Conservation (phyloP, 2,888 invertebrate genomes). For the Drosophila diplacantha region DNA sequence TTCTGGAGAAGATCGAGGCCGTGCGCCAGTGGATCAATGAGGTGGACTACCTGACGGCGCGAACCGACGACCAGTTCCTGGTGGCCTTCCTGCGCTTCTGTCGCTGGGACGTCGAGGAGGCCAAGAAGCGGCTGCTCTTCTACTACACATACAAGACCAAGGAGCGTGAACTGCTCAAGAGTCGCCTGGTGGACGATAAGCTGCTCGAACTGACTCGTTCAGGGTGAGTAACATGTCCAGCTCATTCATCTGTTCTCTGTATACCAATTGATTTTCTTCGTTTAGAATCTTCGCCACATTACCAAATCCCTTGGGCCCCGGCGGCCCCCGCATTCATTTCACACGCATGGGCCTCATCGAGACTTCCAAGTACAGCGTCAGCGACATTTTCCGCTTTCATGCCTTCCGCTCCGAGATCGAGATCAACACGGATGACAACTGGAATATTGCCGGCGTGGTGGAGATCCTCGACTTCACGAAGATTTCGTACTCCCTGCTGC, state of each 20-base stretch:
- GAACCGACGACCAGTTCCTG: conserved; percentile 79
- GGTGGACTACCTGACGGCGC: conserved; percentile 78
- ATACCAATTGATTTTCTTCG: not conserved
- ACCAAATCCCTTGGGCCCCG: conserved; percentile 75
- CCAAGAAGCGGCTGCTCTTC: conserved; percentile 80
- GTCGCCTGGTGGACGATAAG: conserved; percentile 69
- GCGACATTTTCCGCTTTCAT: conserved; percentile 72
- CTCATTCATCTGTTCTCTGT: fast-evolving
- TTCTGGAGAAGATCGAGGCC: conserved; percentile 76
- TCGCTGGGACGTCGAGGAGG: conserved; percentile 79
- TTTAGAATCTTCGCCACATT: conserved; percentile 70
- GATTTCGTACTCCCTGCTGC: conserved; percentile 69
- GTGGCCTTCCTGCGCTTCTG: conserved; percentile 79
- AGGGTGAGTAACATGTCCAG: conserved; percentile 59
- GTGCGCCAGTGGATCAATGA: conserved; percentile 79
- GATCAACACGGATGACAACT: conserved; percentile 80
- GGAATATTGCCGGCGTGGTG: conserved; percentile 79
- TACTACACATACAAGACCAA: conserved; percentile 79
- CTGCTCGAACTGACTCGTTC: conserved; percentile 64
- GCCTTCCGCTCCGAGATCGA: conserved; percentile 72
- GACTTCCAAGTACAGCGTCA: conserved; percentile 65
- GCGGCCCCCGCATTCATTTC: conserved; percentile 79
- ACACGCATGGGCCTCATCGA: conserved; percentile 78
- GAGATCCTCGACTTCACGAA: conserved; percentile 80
- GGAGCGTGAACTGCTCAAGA: conserved; percentile 79